Conservation (phyloP, 2,888 invertebrate species). For the Sarcophaga subvicina region DNA sequence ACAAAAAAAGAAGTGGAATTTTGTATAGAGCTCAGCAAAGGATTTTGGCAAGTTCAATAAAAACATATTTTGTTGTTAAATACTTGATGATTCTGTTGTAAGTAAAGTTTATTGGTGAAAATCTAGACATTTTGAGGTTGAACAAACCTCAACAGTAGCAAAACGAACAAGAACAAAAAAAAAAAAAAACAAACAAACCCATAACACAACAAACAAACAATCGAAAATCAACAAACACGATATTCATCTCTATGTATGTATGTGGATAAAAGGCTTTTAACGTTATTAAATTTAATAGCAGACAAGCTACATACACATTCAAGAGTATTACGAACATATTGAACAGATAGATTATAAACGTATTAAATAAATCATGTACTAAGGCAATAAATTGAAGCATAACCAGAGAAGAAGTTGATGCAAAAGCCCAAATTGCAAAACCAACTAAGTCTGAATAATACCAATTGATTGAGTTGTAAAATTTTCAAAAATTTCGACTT, state of each 20-base stretch:
- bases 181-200: not conserved
- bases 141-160: conserved; percentile 54
- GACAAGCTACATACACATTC: conserved; percentile 37
- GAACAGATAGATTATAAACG: conserved; percentile 29
- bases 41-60: conserved; percentile 66
- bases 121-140: conserved; percentile 66
- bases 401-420: not conserved
- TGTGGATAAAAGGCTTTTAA: conserved; percentile 59
- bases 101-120: conserved; percentile 63
- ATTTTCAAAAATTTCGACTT: not conserved
- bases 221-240: not conserved
- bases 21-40: conserved; percentile 63
- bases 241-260: not conserved
- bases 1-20: not conserved
- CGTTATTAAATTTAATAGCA: conserved; percentile 62
- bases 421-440: not conserved
- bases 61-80: conserved; percentile 62
- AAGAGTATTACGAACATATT: not conserved
- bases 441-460: not conserved
- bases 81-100: conserved; percentile 60
- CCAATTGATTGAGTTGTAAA: conserved; percentile 35
- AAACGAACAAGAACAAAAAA: conserved; percentile 3
- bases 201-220: conserved; percentile 17
- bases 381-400: conserved; percentile 30
- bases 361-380: conserved; percentile 38